Evolutionary conservation across 1,140 invertebrate species (phyloP).

Genomic region (Theocolax elegans): DNA sequence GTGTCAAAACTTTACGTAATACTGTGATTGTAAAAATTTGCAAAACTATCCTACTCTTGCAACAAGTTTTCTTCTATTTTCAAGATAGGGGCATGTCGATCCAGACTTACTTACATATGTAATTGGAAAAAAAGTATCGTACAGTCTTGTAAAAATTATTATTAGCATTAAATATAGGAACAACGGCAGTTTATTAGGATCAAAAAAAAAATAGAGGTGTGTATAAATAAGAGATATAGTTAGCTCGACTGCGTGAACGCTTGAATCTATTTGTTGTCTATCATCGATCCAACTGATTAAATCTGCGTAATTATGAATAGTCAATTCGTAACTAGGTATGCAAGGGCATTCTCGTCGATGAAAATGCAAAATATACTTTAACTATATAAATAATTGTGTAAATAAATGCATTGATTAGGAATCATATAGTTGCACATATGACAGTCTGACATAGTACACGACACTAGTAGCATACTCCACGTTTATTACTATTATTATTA

Average conservation of each 20-base stretch:
- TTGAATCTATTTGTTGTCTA: not conserved
- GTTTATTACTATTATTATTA: conserved; percentile 14
- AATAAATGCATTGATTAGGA: conserved; percentile 61
- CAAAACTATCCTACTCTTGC: not conserved
- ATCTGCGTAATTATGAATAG: not conserved
- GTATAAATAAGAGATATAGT: conserved; percentile 22
- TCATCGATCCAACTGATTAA: conserved; percentile 19
- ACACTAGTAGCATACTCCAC: conserved; percentile 26
- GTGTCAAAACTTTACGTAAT: conserved; percentile 1
- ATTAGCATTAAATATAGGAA: conserved; percentile 41
- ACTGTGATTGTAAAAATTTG: not conserved
- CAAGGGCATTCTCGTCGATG: not conserved
- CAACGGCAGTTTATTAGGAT: conserved; percentile 42
- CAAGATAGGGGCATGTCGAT: too few relatives aligned
- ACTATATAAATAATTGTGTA: conserved; percentile 49
- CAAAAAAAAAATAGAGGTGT: not conserved
- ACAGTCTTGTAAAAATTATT: not conserved
- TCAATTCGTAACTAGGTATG: conserved; percentile 46
- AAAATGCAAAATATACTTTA: conserved; percentile 30
- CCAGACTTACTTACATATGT: too few relatives aligned
- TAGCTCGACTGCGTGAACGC: conserved; percentile 13
- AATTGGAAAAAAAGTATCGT: not conserved
- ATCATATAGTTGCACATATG: conserved; percentile 55
- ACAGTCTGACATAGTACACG: conserved; percentile 59
- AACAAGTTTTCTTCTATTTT: not conserved